phyloP scores from a whole-genome alignment of 53 echinoderm and acorn worm genomes.

The Patiria pectinifera region DNA sequence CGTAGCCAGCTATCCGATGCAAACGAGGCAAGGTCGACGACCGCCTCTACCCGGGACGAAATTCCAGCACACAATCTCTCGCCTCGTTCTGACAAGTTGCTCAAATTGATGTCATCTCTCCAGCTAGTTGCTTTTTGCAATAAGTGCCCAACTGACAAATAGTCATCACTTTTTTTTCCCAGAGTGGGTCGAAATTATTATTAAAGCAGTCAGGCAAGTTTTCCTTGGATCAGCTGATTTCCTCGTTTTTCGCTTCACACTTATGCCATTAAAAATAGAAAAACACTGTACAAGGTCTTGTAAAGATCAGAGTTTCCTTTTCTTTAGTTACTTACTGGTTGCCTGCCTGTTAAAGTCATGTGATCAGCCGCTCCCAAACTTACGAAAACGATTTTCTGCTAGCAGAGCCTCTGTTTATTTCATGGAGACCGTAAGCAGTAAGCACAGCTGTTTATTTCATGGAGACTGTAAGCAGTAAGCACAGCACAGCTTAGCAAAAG shows the following conservation, averaged over 20 bases:
- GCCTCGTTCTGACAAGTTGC: neutral
- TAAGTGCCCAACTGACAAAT: neutral
- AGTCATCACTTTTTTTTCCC: neutral
- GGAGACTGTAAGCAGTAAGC: too few relatives aligned
- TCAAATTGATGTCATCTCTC: neutral
- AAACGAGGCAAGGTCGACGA: slow-evolving; percentile 8
- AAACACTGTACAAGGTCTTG: too few relatives aligned
- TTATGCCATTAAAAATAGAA: too few relatives aligned
- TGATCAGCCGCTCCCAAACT: neutral
- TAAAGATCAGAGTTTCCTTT: too few relatives aligned
- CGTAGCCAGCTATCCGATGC: neutral
- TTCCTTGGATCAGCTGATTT: too few relatives aligned
- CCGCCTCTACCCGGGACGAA: neutral
- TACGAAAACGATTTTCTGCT: too few relatives aligned
- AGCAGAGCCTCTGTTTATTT: too few relatives aligned
- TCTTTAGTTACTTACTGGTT: too few relatives aligned
- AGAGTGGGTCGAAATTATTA: neutral
- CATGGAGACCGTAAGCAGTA: too few relatives aligned
- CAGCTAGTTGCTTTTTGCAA: neutral
- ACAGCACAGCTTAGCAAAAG: too few relatives aligned
- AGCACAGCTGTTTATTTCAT: too few relatives aligned
- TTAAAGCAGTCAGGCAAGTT: neutral
- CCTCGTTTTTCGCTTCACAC: too few relatives aligned
- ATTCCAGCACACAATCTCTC: neutral
- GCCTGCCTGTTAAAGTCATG: neutral